Percentiles rank a stretch among this genome's conserved stretches.
Evolutionary conservation across 2,888 invertebrate genomes (phyloP).

Genomic region (Chrysolina haemoptera): DNA sequence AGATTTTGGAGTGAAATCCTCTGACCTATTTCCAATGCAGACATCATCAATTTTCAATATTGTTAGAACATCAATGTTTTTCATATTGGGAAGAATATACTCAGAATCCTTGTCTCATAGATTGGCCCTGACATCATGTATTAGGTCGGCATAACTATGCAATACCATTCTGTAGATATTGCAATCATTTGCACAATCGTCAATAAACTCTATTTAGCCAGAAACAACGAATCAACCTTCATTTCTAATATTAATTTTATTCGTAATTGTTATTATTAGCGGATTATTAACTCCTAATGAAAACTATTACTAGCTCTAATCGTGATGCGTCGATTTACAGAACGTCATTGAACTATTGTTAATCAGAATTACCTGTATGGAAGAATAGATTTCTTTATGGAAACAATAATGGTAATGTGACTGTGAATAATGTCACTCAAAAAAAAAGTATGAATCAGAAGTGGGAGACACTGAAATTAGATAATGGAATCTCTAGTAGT

Average conservation of each 20-base stretch:
- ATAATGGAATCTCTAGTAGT: too few species aligned
- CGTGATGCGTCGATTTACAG: constrained; percentile 9
- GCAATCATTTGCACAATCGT: constrained; percentile 6
- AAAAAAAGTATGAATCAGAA: too few species aligned
- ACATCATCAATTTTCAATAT: background rate
- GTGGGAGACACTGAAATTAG: too few species aligned
- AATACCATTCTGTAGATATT: background rate
- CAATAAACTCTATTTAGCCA: background rate
- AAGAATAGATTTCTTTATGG: background rate
- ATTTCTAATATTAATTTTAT: background rate
- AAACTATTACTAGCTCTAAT: constrained; percentile 1
- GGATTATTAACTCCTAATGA: constrained; percentile 15
- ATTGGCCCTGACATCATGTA: background rate
- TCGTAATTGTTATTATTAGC: constrained; percentile 21
- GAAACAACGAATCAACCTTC: constrained; percentile 4
- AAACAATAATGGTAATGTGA: background rate
- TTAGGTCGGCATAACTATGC: background rate
- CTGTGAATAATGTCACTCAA: background rate
- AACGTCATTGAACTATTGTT: constrained; percentile 10
- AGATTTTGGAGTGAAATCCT: too few species aligned
- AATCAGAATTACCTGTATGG: background rate
- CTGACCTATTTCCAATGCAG: background rate
- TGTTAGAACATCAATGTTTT: background rate
- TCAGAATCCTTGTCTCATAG: background rate
- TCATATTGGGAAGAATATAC: background rate